Base-by-base conservation (phyloP, 2,888 invertebrate genomes). In the Sarcophaga caerulescens region DNA sequence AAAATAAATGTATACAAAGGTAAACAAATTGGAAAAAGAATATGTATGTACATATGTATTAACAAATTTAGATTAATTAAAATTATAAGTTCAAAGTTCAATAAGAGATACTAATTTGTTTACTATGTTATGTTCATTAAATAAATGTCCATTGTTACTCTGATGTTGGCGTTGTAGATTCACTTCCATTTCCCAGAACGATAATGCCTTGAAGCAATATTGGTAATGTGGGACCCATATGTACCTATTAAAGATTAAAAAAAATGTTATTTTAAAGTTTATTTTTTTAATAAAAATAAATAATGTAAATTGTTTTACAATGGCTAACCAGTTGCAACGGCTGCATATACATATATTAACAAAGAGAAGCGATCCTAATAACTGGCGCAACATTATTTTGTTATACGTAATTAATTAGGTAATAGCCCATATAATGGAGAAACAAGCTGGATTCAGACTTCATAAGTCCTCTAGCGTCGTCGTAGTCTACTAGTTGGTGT, bases 201-300 rank as follows among this genome's bases (percentile, higher is more conserved):
- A 89, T 76, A 17, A 89, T 66, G 17, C 90, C 93, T n/a, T 88
- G 86, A 23, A 93, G 25, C 12, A 92, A 63, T 66, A 93, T 90
- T 5, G 92, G 92, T 65, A 93, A 77, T 8, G 91, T 92, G 17
- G 92, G 91, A 4, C 93, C 93, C 89, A 93, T 89, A 77, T 93
- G 93, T 3, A 92, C 84, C 93, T 93, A 35, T 35, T 35, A 35
- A 35, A 35, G 8, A 10, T 35, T 35, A 10, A 25, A 25, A 25
- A 25, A 25, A 25, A 6, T 25, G 4, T 6, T 25, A 6, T 35
- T 35, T 35, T 1, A 35, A 35, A 35, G 6, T 6, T 6, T 35
- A 6, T 3, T 35, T 35, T 35, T 35, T 35, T 35, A 35, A 35
- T 35, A 35, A 35, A 35, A 25, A 25, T n/a, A n/a, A n/a, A n/a